phyloP scores from a whole-genome alignment of 1,140 invertebrate genomes.

The Drosophila pruinosa region DNA sequence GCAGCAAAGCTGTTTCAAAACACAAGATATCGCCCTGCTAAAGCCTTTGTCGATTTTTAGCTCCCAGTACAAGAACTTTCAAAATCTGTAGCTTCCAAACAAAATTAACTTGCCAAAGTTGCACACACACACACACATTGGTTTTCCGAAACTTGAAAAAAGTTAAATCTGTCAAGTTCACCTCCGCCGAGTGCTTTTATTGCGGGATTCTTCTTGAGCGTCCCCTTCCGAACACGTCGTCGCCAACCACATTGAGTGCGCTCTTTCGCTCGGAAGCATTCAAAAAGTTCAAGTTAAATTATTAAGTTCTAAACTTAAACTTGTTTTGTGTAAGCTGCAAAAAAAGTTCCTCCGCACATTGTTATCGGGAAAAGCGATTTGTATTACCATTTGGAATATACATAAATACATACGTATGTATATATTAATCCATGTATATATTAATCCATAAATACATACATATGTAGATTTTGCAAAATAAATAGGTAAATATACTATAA shows the following conservation, averaged over 20 bases:
- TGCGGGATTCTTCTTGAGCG: constrained; percentile 38
- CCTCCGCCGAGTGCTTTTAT: constrained; percentile 70
- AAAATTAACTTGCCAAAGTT: constrained; percentile 78
- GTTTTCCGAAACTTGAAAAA: constrained; percentile 79
- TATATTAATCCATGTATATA: no score
- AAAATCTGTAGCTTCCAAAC: constrained; percentile 81
- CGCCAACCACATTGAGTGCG: not conserved
- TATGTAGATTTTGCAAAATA: no score
- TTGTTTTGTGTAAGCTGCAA: constrained; percentile 65
- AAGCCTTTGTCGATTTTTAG: constrained; percentile 81
- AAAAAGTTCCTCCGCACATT: constrained; percentile 54
- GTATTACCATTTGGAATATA: no score
- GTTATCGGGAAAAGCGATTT: constrained; percentile 35
- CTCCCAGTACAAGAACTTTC: constrained; percentile 81
- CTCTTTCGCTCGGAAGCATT: constrained; percentile 33
- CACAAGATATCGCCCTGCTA: constrained; percentile 69
- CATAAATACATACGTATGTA: no score
- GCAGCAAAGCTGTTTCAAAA: constrained; percentile 37
- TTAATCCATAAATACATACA: no score
- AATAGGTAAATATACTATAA: no score
- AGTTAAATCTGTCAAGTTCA: constrained; percentile 80
- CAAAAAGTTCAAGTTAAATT: constrained; percentile 58
- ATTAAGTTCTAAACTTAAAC: constrained; percentile 66
- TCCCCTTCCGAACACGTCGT: not conserved
- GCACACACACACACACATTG: constrained; percentile 40